Evolutionary conservation across 2,888 invertebrate genomes (phyloP).

Genomic region (Agriopis aurantiaria): DNA sequence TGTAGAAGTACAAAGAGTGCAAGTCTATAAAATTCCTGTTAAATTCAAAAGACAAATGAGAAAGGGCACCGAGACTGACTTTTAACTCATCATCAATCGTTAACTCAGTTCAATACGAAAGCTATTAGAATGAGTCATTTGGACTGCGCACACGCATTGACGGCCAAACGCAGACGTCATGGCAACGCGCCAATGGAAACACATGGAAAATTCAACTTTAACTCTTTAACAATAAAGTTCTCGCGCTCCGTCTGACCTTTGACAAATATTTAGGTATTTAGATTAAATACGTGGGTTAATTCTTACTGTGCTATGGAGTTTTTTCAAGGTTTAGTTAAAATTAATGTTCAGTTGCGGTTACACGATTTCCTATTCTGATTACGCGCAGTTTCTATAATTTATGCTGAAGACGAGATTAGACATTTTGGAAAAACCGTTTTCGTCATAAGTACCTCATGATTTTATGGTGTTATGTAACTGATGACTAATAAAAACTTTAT

Average conservation of each 20-base stretch:
- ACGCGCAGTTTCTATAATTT: neutral
- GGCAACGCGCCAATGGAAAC: constrained; percentile 55
- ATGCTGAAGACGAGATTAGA: neutral
- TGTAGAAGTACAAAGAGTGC: neutral
- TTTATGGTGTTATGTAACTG: neutral
- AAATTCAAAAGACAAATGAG: neutral
- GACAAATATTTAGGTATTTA: constrained; percentile 39
- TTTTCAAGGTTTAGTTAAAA: constrained; percentile 34
- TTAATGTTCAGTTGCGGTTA: constrained; percentile 17
- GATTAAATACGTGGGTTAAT: constrained; percentile 35
- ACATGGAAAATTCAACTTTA: constrained; percentile 44
- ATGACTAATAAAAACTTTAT: too few species aligned
- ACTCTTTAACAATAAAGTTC: constrained; percentile 46
- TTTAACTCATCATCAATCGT: constrained; percentile 35
- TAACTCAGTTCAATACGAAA: constrained; percentile 35
- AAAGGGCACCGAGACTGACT: constrained; percentile 30
- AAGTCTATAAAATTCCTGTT: too few species aligned
- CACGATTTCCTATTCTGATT: constrained; percentile 15
- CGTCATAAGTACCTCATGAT: neutral
- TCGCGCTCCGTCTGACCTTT: constrained; percentile 36
- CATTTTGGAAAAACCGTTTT: constrained; percentile 1
- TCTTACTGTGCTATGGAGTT: constrained; percentile 26
- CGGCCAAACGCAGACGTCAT: constrained; percentile 48
- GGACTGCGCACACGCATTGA: constrained; percentile 48
- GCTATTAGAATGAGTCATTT: constrained; percentile 53